Evolutionary conservation across 2,113 vertebrate genomes (phyloP), one percentile per base, ranked within the genome.

Genomic region (Fukomys damarensis): DNA sequence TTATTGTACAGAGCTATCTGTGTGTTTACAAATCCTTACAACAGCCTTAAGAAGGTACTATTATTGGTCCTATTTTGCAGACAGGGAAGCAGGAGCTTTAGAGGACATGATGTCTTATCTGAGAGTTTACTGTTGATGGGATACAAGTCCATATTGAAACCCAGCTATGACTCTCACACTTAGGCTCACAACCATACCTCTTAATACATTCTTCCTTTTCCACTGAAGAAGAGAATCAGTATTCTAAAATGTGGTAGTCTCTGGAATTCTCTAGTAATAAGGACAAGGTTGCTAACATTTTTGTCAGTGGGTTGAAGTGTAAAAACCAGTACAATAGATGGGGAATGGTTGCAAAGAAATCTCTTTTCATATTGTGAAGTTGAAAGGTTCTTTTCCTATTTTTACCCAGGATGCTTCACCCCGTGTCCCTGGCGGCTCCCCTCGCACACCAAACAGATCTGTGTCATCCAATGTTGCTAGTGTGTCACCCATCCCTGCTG

Each of bases 391-490:
- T 13, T 89, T 91, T 74, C 58, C 72, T 79, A 2, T 90, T 82
- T 96, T 86, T 63, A 10, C 35, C 17, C 93, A 99, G 99, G 99
- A 99, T 98, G 98, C 99, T 56, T 99, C 99, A 72, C 99, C 99
- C 88, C 99, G 99, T 98, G 99, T 99, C 52, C 99, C 99, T 95
- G 99, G 99, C 26, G 99, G 99, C 79, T 99, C 99, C 72, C 99
- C 99, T 68, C 99, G 99, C 95, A 99, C 99, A 90, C 99, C 99
- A 98, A 99, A 99, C 92, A 99, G 99, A 98, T 99, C 99, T 0
- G 99, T 99, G 86, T 98, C 99, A 13, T 99, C 99, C 72, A 99
- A 99, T 7, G 99, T 99, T 84, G 99, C 99, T 43, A 99, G 99
- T 52, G 99, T 99, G 96, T 99, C 99, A 83, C 99, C 99, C n/a